Evolutionary conservation across 2,888 invertebrate genomes (phyloP).

Genomic region (Catotricha subobsoleta): DNA sequence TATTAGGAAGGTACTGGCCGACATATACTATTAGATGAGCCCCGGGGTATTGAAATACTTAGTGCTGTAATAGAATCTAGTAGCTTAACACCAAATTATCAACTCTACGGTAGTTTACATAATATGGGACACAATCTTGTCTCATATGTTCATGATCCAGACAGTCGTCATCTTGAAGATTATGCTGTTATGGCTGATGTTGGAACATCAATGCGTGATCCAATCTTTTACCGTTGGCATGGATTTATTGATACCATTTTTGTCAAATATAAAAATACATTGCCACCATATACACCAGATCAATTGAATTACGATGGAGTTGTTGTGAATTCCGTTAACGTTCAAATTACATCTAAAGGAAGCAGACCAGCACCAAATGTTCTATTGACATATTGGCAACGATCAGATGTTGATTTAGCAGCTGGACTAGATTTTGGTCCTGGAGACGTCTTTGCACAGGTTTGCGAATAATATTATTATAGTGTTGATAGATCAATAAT

Average conservation of each 20-base stretch:
- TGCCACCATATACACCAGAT: constrained; percentile 12
- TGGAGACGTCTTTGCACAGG: constrained; percentile 43
- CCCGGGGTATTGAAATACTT: constrained; percentile 21
- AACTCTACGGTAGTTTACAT: constrained; percentile 20
- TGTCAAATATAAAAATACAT: constrained; percentile 19
- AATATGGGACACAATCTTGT: constrained; percentile 20
- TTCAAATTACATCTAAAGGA: constrained; percentile 14
- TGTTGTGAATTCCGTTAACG: constrained; percentile 15
- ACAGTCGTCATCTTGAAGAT: constrained; percentile 11
- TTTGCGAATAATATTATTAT: constrained; percentile 18
- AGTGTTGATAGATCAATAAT: background rate
- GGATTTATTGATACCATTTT: constrained; percentile 21
- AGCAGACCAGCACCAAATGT: constrained; percentile 31
- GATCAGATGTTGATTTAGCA: constrained; percentile 60
- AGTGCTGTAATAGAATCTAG: constrained; percentile 22
- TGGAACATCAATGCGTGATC: constrained; percentile 24
- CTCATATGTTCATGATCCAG: constrained; percentile 20
- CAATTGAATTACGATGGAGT: constrained; percentile 10
- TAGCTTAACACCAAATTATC: constrained; percentile 13
- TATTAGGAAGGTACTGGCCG: constrained; percentile 12
- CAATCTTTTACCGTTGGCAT: constrained; percentile 25
- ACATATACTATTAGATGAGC: constrained; percentile 16
- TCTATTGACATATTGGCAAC: constrained; percentile 59
- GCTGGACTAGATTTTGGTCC: constrained; percentile 64
- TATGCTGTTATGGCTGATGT: constrained; percentile 10